Base-by-base conservation (phyloP, 2,113 vertebrate species). In the Steatornis caripensis region DNA sequence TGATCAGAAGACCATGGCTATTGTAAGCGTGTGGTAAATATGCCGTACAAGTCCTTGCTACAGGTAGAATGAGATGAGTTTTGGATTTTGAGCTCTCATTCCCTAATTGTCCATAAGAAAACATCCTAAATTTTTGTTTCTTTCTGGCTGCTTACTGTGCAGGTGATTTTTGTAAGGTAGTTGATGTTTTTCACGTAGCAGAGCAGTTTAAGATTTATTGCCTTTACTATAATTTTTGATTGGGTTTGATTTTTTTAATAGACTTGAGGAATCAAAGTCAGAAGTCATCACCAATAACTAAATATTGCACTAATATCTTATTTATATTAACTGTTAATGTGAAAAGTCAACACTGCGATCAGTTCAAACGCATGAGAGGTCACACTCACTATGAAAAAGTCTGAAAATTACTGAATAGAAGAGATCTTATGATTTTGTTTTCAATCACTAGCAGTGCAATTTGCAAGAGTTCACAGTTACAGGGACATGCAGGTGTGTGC, bases 81-180 rank as follows among this genome's bases (percentile, higher is more conserved):
- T 41, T 12, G 51, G 17, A 46, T 71, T 81, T 87, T 55, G 76
- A 85, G 43, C 26, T 72, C 34, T 72, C 45, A 17, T 70, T 23
- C 18, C 81, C 29, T 74, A 39, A 15, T 8, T 29, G 10, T 29
- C 18, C 4, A 4, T 45, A 46, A 57, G 45, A 87, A 81, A 89
- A 75, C 10, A 15, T 6, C 18, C 18, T 45, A 30, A 34, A 12
- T 21, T 81, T 69, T 55, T 18, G 5, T 54, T 89, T 89, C 49
- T n/a, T 74, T 39, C 45, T 89, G 46, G 6, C 54, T 1, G 0
- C 26, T 84, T 3, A 1, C 12, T 6, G 3, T 12, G 8, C 30
- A 48, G n/a, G 45, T 57, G 72, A 72, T 54, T 89, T 90, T 70
- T 23, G 1, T n/a, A 81, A 84, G 5, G 13, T 17, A 53, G 13